These are phyloP conservation scores for Thymelicus sylvestris DNA, from an alignment of 2,888 invertebrate genomes.

Conservation along the genomic window DNA sequence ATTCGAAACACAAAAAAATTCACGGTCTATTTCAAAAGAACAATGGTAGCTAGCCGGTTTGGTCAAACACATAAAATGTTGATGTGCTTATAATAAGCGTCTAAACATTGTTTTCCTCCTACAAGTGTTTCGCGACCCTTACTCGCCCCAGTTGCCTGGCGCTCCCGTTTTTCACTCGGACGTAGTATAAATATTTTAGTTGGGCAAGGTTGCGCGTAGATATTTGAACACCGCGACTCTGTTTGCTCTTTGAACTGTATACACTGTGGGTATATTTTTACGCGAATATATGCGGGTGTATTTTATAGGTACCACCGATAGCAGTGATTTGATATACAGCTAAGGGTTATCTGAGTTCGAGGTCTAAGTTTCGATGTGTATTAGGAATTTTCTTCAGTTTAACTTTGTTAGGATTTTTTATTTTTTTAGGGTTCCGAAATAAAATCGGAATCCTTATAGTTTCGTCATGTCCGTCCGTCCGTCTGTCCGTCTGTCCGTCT, in stretches of 20 bases:
- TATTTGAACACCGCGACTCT: conserved; percentile 26
- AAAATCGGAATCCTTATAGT: too few relatives aligned
- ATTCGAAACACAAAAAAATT: too few relatives aligned
- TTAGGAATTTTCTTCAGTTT: neutral
- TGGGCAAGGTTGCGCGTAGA: conserved; percentile 34
- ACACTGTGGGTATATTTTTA: conserved; percentile 13
- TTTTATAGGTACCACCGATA: neutral
- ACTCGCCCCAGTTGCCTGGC: conserved; percentile 21
- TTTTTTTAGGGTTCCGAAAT: too few relatives aligned
- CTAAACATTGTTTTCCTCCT: neutral
- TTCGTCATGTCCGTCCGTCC: too few relatives aligned
- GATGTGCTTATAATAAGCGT: too few relatives aligned
- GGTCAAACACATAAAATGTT: too few relatives aligned
- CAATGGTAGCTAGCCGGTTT: too few relatives aligned
- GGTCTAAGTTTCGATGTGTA: neutral
- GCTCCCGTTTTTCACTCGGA: conserved; percentile 35
- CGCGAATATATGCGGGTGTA: conserved; percentile 12
- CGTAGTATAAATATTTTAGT: conserved; percentile 37
- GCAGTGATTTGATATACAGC: conserved; percentile 6
- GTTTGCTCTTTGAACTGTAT: conserved; percentile 24
- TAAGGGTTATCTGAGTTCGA: neutral
- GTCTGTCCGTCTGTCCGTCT: too few relatives aligned
- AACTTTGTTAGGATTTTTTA: too few relatives aligned
- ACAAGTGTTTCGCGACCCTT: conserved; percentile 6
- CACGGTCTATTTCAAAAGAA: too few relatives aligned